Conservation (phyloP, 2,888 invertebrate species). For the Theretra japonica region DNA sequence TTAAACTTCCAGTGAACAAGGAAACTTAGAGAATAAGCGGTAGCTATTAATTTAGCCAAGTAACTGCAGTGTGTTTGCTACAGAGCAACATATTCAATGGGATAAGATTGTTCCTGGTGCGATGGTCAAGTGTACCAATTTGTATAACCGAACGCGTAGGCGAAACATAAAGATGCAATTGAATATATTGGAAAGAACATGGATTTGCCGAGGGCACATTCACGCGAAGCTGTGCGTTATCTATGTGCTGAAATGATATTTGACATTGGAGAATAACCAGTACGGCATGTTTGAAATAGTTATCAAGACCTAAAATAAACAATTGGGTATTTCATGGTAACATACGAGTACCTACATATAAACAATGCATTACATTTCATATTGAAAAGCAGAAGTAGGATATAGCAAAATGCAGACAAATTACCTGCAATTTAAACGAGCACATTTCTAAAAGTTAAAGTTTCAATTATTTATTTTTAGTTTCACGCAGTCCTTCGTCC, state of each 20-base stretch:
- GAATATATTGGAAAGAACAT: constrained; percentile 34
- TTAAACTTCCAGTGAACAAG: constrained; percentile 29
- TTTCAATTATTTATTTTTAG: background rate
- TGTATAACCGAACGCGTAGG: constrained; percentile 53
- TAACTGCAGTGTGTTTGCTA: background rate
- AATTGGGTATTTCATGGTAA: too few species aligned
- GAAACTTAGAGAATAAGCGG: constrained; percentile 37
- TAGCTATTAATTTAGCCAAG: constrained; percentile 8
- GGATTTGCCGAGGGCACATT: background rate
- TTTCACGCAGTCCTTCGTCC: background rate
- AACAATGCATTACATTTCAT: too few species aligned
- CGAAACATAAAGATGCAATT: constrained; percentile 38
- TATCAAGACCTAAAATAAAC: too few species aligned
- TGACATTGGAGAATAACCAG: background rate
- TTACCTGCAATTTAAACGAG: background rate
- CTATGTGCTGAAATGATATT: background rate
- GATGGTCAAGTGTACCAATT: constrained; percentile 56
- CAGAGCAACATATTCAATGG: constrained; percentile 47
- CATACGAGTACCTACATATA: too few species aligned
- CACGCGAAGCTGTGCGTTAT: background rate
- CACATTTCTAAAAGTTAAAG: background rate
- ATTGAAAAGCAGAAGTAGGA: background rate
- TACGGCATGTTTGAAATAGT: background rate
- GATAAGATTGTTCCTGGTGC: constrained; percentile 49
- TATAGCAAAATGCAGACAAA: background rate